phyloP scores from a whole-genome alignment of 2,888 invertebrate species.

The Prenolepis imparis region DNA sequence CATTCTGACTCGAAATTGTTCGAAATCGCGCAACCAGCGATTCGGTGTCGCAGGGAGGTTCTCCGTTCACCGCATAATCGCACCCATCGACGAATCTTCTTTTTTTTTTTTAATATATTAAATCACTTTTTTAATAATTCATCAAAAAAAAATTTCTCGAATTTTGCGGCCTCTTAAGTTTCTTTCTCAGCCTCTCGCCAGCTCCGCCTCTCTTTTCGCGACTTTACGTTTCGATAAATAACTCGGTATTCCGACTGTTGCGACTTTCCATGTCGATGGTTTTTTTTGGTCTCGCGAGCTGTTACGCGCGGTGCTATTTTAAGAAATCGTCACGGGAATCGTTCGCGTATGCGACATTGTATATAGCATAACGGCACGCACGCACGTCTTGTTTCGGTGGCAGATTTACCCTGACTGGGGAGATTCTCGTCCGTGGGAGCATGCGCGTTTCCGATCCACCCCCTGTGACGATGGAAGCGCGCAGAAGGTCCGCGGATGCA shows the following conservation, averaged over 20 bases:
- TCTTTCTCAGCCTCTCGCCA: not conserved
- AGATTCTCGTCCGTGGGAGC: conserved; percentile 83
- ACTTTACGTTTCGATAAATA: conserved; percentile 39
- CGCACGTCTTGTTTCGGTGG: conserved; percentile 84
- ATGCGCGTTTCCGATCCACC: conserved; percentile 84
- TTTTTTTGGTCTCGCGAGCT: not conserved
- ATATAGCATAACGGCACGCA: conserved; percentile 77
- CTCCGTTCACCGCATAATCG: conserved; percentile 41
- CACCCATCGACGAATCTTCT: not conserved
- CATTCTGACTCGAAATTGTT: not conserved
- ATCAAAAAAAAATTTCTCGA: not conserved
- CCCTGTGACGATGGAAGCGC: conserved; percentile 75
- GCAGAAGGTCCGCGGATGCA: conserved; percentile 70
- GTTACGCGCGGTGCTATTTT: conserved; percentile 7
- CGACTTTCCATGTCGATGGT: not conserved
- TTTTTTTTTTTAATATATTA: not conserved
- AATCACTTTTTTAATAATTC: conserved; percentile 2
- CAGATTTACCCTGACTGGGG: conserved; percentile 86
- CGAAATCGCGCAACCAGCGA: conserved; percentile 24
- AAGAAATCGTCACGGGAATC: conserved; percentile 40
- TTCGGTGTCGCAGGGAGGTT: conserved; percentile 6
- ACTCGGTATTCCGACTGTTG: conserved; percentile 14
- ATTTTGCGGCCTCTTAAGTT: not conserved
- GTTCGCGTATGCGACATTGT: conserved; percentile 74
- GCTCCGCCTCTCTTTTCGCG: not conserved